Evolutionary conservation across 1,140 invertebrate species (phyloP).

Genomic region (Nixonia krombeini): DNA sequence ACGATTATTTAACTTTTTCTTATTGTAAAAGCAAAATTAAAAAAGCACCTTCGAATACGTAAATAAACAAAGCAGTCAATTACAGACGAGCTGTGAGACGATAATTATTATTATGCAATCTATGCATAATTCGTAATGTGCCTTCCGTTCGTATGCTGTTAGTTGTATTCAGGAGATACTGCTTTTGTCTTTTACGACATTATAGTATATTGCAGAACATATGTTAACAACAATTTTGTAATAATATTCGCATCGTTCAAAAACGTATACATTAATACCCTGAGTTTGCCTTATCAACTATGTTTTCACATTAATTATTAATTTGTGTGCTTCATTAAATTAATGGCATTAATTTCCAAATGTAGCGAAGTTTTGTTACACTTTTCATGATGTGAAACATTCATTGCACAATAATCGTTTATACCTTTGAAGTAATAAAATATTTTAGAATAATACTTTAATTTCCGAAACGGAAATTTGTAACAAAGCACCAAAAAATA

Average conservation of each 20-base stretch:
- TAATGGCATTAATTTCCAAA: neutral
- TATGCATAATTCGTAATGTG: neutral
- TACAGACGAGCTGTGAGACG: neutral
- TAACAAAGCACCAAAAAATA: too few species aligned
- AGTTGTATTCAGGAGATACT: neutral
- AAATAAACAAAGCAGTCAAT: conserved; percentile 9
- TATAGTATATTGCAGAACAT: neutral
- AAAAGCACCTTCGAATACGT: neutral
- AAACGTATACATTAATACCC: neutral
- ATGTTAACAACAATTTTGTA: too few species aligned
- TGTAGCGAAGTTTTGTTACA: too few species aligned
- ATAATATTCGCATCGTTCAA: neutral
- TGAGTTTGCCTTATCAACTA: neutral
- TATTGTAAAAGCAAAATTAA: conserved; percentile 2
- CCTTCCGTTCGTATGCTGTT: neutral
- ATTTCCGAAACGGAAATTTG: too few species aligned
- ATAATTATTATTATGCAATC: conserved; percentile 1
- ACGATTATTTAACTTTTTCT: conserved; percentile 36
- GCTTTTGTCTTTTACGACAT: neutral
- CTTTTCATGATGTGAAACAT: too few species aligned
- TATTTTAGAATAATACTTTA: too few species aligned
- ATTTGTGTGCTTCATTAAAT: conserved; percentile 7
- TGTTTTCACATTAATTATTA: neutral
- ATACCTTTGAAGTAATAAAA: too few species aligned
- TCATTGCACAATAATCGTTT: too few species aligned